Evolutionary conservation across 1,140 invertebrate genomes (phyloP), one percentile per base, ranked within the genome.

Genomic region (Drosophila santomea): DNA sequence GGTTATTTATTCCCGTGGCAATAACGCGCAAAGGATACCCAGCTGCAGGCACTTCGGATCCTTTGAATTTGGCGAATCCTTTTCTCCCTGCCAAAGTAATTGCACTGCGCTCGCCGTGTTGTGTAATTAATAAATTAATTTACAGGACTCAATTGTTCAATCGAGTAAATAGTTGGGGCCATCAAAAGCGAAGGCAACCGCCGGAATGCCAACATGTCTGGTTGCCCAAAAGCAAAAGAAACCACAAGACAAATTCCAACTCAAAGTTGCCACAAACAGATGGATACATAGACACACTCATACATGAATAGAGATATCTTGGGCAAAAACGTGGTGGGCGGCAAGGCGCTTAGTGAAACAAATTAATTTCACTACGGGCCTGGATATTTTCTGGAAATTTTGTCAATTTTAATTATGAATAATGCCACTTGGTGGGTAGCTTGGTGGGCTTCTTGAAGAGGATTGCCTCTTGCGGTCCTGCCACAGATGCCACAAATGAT

Each of bases 381-480:
- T 41, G 15, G 38, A 25, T 67, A 58, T 78, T 60, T 56, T 63
- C 44, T 48, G 36, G 62, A 68, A 71, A 79, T 76, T 67, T 88
- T 74, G 75, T 86, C 76, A 74, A 83, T 83, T 83, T 86, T 88
- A 86, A 88, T 88, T 83, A 86, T 86, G 72, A 88, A 88, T 89
- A 83, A 80, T 89, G 83, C 45, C 68, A 35, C 35, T 20, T 20
- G 20, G 20, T 20, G 20, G 20, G 11, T 20, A 52, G 32, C 47
- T 48, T 52, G 15, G 23, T 38, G 32, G 35, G 38, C 41, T 48
- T 43, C 39, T 45, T 38, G 50, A 28, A 64, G 47, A 15, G 61
- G 28, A 52, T 52, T 20, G n/a, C 32, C 4, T 36, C 11, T 20
- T 66, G 35, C 28, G 45, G 54, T 25, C 15, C 57, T 62, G 43